Base-by-base conservation (phyloP, 2,797 vertebrate genomes). In the Hydrolagus colliei region DNA sequence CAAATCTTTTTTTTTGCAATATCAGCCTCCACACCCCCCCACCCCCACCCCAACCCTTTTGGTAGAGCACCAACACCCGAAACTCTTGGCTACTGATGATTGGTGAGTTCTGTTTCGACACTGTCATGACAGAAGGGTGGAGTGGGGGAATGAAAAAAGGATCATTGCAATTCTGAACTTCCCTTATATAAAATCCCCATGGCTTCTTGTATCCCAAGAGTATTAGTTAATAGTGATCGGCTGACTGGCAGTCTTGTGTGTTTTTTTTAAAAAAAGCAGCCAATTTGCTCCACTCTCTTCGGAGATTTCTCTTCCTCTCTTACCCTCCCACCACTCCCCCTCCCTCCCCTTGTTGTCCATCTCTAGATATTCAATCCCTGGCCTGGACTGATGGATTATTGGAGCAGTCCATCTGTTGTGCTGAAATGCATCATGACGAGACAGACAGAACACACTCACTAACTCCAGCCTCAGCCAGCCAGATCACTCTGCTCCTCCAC, bases 151-250 rank as follows among this genome's bases (percentile, higher is more conserved):
- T 52, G 3, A 12, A 68, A 52, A 41, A 27, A 27, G 27, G 65
- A 84, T 41, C 10, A 18, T 6, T 84, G 35, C 79, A 80, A 35
- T 63, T 52, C 62, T 14, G 61, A n/a, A 63, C 77, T 12, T 65
- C 62, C 67, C 22, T 12, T 52, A 52, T 52, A 52, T 71, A 41
- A 68, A 52, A 52, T 84, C 18, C 27, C 14, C 79, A 84, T 63
- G 68, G 32, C 32, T 41, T 20, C 32, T 41, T 20, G 27, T 11
- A 84, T 68, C 65, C 79, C 79, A 84, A 32, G 65, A 71, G 79
- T 41, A 35, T 84, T 84, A 65, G 61, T 80, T 65, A 22, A 80
- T 27, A 84, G 3, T 52, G 65, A 84, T 71, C 79, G 41, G 78
- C 78, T 80, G 78, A 13, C 27, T 27, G 27, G 27, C 27, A 1